Percentiles rank a stretch among this genome's conserved stretches.
Conservation (phyloP, 2,113 vertebrate species). For the Sorex araneus region DNA sequence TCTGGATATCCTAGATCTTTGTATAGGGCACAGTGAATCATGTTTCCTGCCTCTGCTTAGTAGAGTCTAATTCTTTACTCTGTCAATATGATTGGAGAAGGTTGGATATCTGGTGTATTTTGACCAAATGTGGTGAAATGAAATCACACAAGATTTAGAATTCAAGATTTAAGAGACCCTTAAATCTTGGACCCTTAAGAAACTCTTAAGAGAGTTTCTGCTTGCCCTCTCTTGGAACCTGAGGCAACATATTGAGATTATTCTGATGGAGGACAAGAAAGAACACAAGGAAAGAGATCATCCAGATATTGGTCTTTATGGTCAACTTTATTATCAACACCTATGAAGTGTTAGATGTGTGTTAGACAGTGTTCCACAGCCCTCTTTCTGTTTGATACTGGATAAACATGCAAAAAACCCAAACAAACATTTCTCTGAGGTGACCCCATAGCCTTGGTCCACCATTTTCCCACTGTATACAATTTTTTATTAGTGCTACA, state of each 20-base stretch:
- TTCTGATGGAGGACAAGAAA: background rate
- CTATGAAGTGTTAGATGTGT: background rate
- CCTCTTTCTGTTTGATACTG: no score
- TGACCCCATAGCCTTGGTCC: rapidly evolving
- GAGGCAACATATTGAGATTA: background rate
- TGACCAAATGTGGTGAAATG: background rate
- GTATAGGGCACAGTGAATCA: no score
- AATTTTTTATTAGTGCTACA: background rate
- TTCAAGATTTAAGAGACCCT: background rate
- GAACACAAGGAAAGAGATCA: background rate
- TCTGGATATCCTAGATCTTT: background rate
- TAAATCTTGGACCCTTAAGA: no score
- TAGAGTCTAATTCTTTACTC: background rate
- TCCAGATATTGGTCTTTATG: no score
- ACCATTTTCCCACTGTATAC: background rate
- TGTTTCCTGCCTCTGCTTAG: no score
- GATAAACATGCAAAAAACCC: background rate
- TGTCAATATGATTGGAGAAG: background rate
- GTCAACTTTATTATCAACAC: background rate
- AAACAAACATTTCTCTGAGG: background rate
- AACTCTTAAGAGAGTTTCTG: no score
- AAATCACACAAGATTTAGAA: background rate
- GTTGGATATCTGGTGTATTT: background rate
- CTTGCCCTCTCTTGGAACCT: background rate
- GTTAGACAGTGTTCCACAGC: no score